A percentile compares a stretch with the other conserved stretches of the same genome.
Conservation (phyloP, 64 coral and sea anemone genomes). For the Actinia equina region DNA sequence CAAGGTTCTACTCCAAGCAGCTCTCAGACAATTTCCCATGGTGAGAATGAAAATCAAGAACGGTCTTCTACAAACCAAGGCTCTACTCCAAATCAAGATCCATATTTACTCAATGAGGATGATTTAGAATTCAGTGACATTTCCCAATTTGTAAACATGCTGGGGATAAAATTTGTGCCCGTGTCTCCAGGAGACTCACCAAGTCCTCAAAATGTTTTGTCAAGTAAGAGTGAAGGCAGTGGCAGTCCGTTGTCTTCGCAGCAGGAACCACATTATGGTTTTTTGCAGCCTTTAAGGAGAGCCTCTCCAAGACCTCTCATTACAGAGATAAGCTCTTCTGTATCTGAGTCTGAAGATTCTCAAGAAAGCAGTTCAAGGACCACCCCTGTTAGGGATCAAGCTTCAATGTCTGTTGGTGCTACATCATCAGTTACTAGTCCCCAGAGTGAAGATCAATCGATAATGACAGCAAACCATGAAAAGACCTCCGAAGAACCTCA, state of each 20-base stretch:
- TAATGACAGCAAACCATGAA: not conserved
- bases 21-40: not conserved
- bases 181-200: not conserved
- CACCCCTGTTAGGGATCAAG: not conserved
- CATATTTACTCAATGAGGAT: conserved; percentile 7
- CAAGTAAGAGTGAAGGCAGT: not conserved
- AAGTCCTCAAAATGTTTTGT: not conserved
- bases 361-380: not conserved
- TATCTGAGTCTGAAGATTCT: not conserved
- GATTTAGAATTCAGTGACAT: conserved; percentile 33
- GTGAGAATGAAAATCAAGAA: not conserved
- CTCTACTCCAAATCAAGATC: not conserved
- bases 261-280: not conserved
- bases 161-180: not conserved
- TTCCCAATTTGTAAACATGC: conserved; percentile 22
- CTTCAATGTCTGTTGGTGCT: not conserved
- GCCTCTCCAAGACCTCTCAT: not conserved
- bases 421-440: not conserved
- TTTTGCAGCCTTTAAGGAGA: not conserved
- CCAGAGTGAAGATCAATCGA: not conserved
- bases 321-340: not conserved
- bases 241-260: not conserved
- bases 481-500: not conserved
- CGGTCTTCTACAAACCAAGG: not conserved
- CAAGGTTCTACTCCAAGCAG: not conserved